Percentiles rank a stretch among this genome's conserved stretches.
Conservation (phyloP, 2,797 vertebrate species). For the Coendou prehensilis region DNA sequence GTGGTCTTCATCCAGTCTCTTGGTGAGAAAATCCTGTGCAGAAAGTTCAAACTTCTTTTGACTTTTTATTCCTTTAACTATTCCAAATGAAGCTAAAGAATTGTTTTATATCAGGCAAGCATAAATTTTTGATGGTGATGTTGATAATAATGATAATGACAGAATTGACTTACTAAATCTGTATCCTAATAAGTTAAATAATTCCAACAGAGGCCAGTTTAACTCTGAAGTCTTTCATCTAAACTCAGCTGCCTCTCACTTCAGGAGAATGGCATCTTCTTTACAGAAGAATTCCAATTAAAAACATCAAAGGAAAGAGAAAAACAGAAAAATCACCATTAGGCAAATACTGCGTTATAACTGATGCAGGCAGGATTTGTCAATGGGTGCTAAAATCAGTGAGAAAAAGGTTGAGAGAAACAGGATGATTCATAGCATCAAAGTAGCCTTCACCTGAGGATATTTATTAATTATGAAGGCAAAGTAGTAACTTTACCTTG, state of each 20-base stretch:
- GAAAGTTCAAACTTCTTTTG: neutral
- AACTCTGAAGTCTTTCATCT: neutral
- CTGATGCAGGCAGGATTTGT: neutral
- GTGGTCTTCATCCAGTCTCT: neutral
- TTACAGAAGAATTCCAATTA: conserved; percentile 10
- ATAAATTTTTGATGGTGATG: neutral
- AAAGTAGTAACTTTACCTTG: neutral
- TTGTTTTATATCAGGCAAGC: neutral
- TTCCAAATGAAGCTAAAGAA: neutral
- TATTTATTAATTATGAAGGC: conserved; percentile 1
- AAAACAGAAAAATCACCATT: conserved; percentile 37
- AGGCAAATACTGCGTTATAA: neutral
- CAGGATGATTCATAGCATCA: neutral
- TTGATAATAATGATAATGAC: neutral
- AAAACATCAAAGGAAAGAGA: conserved; percentile 7
- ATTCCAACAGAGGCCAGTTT: neutral
- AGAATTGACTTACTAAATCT: neutral
- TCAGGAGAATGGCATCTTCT: neutral
- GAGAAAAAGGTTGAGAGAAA: neutral
- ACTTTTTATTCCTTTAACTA: neutral
- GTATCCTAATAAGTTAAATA: neutral
- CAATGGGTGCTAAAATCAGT: neutral
- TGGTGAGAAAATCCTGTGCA: neutral
- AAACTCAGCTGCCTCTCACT: neutral
- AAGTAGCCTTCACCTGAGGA: neutral